These are phyloP conservation scores for Hystrix brachyura DNA, from an alignment of 2,113 vertebrate species.

Conservation along the genomic window DNA sequence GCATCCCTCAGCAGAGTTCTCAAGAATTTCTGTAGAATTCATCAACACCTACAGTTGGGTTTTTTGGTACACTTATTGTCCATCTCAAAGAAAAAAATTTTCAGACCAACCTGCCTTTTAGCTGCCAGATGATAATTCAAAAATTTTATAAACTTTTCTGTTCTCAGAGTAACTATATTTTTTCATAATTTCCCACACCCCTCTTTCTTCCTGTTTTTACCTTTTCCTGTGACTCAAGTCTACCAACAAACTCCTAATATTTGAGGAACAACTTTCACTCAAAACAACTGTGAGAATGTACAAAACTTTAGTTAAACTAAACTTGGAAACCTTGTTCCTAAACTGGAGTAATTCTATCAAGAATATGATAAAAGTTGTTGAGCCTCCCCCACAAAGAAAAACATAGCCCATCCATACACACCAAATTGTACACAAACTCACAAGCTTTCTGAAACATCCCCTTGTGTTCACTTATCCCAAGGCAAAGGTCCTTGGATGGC, in stretches of 20 bases:
- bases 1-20: background rate
- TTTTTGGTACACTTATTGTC: background rate
- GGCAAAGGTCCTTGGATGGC: background rate
- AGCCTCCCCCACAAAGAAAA: background rate
- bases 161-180: background rate
- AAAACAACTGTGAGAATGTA: background rate
- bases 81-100: background rate
- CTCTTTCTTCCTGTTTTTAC: background rate
- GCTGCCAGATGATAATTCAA: background rate
- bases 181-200: background rate
- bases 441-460: background rate
- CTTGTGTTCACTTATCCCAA: background rate
- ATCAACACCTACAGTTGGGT: background rate
- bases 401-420: background rate
- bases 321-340: background rate
- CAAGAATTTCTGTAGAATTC: background rate
- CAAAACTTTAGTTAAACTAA: background rate
- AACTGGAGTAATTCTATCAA: background rate
- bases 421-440: background rate
- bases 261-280: background rate
- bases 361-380: conserved; percentile 9
- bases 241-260: background rate
- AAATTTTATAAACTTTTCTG: background rate
- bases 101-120: background rate
- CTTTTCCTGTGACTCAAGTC: background rate